phyloP scores from a whole-genome alignment of 2,113 vertebrate genomes.

The Silurus glanis region DNA sequence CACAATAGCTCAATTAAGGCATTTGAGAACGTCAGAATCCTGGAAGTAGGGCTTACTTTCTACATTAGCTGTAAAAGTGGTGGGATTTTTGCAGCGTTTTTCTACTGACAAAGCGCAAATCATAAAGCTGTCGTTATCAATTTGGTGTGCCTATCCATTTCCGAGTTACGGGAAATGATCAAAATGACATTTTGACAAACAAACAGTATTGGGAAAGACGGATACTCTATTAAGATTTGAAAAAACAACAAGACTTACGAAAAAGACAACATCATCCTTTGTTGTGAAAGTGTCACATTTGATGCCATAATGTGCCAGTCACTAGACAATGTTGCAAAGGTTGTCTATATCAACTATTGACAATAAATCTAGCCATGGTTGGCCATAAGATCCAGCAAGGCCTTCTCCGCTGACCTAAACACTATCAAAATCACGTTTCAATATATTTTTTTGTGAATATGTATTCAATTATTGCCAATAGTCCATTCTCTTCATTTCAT shows the following conservation, averaged over 20 bases:
- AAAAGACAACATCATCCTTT: background rate
- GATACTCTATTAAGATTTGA: background rate
- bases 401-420: too few species aligned
- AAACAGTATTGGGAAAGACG: background rate
- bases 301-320: background rate
- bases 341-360: too few species aligned
- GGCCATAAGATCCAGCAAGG: background rate
- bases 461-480: too few species aligned
- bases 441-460: too few species aligned
- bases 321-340: background rate
- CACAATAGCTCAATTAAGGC: slow-evolving; percentile 27
- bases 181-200: background rate
- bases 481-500: too few species aligned
- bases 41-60: background rate
- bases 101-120: background rate
- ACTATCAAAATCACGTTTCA: too few species aligned
- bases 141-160: background rate
- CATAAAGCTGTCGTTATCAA: slow-evolving; percentile 5
- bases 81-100: background rate
- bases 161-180: background rate
- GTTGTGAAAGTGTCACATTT: background rate
- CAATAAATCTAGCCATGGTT: too few species aligned
- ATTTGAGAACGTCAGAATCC: slow-evolving; percentile 25
- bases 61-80: background rate
- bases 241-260: background rate